Percentiles rank a stretch among this genome's conserved stretches.
Evolutionary conservation across 2,113 vertebrate species (phyloP).

Genomic region (Gulo gulo): DNA sequence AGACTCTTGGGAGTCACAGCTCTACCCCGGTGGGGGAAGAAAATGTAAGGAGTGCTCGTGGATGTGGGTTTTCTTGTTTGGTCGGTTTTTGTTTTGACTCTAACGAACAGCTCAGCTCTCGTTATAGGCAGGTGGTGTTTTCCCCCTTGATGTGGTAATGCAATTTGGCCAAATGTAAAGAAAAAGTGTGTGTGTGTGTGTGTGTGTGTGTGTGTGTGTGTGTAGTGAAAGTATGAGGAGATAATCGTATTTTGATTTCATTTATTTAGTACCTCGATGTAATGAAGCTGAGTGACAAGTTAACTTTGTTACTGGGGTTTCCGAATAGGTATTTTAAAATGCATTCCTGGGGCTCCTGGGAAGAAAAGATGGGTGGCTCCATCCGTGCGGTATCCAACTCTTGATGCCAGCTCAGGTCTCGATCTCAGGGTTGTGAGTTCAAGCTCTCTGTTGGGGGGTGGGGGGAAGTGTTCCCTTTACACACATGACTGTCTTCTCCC

Average conservation of each 20-base stretch:
- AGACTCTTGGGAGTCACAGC: not conserved
- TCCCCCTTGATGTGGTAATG: not conserved
- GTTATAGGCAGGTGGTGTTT: not conserved
- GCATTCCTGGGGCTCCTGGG: too few species aligned
- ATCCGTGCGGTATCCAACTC: not conserved
- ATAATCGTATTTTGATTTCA: not conserved
- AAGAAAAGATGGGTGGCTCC: not conserved
- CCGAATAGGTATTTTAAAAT: not conserved
- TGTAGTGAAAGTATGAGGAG: not conserved
- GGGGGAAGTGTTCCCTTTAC: not conserved
- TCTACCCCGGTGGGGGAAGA: not conserved
- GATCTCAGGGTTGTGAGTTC: not conserved
- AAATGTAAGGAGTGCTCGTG: fast-evolving
- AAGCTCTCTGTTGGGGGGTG: not conserved
- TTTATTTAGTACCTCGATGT: not conserved
- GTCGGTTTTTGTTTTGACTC: not conserved
- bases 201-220: not conserved
- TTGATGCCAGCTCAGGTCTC: not conserved
- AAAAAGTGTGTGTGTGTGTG: not conserved
- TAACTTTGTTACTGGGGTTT: not conserved
- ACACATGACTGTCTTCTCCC: not conserved
- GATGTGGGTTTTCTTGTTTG: not conserved
- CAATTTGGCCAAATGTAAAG: not conserved
- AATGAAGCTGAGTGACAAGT: not conserved
- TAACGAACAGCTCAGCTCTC: not conserved